Evolutionary conservation across 2,888 invertebrate species (phyloP), one percentile per base, ranked within the genome.

Genomic region (Sesia apiformis): DNA sequence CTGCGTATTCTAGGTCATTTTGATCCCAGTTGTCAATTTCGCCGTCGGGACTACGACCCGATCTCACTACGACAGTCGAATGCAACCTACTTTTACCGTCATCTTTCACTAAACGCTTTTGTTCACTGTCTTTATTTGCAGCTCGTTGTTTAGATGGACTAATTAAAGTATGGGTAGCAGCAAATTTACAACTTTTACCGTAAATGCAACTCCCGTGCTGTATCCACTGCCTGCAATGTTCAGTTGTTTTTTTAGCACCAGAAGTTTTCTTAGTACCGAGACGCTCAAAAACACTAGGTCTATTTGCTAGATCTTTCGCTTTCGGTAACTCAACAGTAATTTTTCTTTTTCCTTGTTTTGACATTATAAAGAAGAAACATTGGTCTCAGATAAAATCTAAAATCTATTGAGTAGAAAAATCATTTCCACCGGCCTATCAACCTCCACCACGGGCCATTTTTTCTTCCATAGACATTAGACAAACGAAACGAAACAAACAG

Each of bases 201-300:
- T 93, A 94, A 64, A 93, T 93, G 78, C 94, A 94, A 76, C 91
- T 93, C 70, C 94, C 94, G 90, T 92, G 93, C 76, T 93, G 92
- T 57, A 93, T 93, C 94, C 94, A 94, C 88, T 94, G 94, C 77
- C 94, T 92, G 76, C 94, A 94, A 83, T 92, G 92, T 81, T 93
- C 93, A 78, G 91, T 83, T 86, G 91, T 84, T 90, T 90, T 90
- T 77, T 90, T 90, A 63, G 77, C 76, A 72, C 80, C 82, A 40
- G 91, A 81, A 59, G 89, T 88, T 74, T 94, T 93, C 85, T 94
- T 94, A 51, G 94, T 94, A 66, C 95, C 95, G 72, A 95, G 91
- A 69, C 95, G 92, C 85, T 95, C 95, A 86, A 95, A 95, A 65
- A 95, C 95, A 90, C 95, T 95, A 64, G 94, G 94, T 81, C 94